phyloP scores from a whole-genome alignment of 2,888 invertebrate genomes.

The Hyposoter didymator region DNA sequence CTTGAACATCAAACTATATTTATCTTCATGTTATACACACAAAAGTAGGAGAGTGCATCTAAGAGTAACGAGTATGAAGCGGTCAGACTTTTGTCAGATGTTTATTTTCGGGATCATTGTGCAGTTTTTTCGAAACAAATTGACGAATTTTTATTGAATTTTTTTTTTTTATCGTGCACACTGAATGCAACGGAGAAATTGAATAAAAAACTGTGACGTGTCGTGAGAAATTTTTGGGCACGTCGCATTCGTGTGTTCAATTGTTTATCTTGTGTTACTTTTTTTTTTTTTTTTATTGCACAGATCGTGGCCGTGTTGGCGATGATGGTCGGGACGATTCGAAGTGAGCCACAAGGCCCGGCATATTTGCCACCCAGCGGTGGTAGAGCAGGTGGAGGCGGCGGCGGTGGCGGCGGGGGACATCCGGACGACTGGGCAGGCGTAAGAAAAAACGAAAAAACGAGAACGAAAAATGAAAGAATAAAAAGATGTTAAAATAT shows the following conservation, averaged over 20 bases:
- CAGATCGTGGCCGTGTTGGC: constrained; percentile 74
- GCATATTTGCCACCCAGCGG: constrained; percentile 86
- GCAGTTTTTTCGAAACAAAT: background rate
- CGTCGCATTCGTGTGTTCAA: background rate
- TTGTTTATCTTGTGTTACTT: background rate
- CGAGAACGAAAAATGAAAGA: constrained; percentile 4
- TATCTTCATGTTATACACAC: background rate
- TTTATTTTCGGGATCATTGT: background rate
- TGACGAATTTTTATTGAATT: background rate
- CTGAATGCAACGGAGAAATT: background rate
- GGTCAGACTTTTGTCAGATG: background rate
- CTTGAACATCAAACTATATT: background rate
- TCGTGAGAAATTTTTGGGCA: background rate
- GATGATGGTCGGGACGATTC: constrained; percentile 83
- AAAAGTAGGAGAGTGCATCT: background rate
- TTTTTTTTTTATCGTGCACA: background rate
- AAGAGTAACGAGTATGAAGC: background rate
- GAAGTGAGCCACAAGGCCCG: constrained; percentile 84
- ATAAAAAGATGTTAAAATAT: background rate
- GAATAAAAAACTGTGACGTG: background rate
- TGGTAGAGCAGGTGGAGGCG: constrained; percentile 71
- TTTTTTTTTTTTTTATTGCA: constrained; percentile 1
- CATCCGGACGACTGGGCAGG: constrained; percentile 84
- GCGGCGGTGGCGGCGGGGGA: constrained; percentile 70
- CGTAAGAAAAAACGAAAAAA: constrained; percentile 76